Base-by-base conservation (phyloP, 2,888 invertebrate species). In the Netelia melanura region DNA sequence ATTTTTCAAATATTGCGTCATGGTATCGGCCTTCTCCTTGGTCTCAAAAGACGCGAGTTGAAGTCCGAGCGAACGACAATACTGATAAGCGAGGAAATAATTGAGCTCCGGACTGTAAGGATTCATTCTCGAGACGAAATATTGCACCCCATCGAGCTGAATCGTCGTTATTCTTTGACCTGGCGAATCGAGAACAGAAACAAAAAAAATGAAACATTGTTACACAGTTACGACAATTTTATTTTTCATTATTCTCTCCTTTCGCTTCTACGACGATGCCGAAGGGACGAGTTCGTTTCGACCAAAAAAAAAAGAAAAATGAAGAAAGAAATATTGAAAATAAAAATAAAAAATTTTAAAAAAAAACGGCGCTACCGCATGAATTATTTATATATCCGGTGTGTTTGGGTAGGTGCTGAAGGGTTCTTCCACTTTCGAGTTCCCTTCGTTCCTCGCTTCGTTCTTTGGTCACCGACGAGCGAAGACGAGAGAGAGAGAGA, bases 131-230 rank as follows among this genome's bases (percentile, higher is more conserved):
- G 97, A 97, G 88, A 97, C 97, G 93, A 97, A 97, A 93, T 97
- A 97, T 92, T 97, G 97, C 81, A 97, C 97, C 85, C 97, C 97
- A 94, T 97, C 97, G 91, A 97, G 94, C 93, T 97, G 97, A 90
- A 97, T 97, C 88, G 97, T 97, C 86, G 97, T 97, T 94, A 97
- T 97, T 94, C 97, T 96, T 95, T 97, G 97, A 90, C 96, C 97
- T 97, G 95, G 58, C 30, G 95, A 95, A 93, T 94, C 30, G 30
- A 30, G 30, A 30, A 30, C 30, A 30, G 3, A 30, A 30, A 30
- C 30, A 80, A 23, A 10, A 54, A 54, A 38, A 54, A 25, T 17
- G 17, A 9, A 52, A n/a, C 43, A 68, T 74, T 75, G 30, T 48
- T 6, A 21, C 30, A 30, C 30, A 3, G 17, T 17, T 30, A 30